Conservation (phyloP, 2,113 vertebrate genomes). For the Charina bottae region DNA sequence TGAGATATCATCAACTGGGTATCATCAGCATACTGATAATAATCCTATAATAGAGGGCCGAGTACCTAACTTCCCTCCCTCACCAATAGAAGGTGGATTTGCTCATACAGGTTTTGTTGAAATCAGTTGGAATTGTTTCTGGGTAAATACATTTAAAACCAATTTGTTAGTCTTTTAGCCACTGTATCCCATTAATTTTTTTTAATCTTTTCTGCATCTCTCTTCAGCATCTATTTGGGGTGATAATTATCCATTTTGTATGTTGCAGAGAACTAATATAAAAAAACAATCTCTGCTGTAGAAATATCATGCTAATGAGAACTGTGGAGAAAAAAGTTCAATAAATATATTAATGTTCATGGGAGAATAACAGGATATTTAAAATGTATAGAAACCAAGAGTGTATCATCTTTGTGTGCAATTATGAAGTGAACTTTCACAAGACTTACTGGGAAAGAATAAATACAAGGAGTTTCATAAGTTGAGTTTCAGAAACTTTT, state of each 20-base stretch:
- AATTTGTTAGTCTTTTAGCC: neutral
- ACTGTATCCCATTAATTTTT: neutral
- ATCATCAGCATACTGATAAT: no score
- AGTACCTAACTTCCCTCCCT: neutral
- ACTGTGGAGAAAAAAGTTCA: constrained; percentile 2
- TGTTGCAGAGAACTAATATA: neutral
- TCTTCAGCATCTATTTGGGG: neutral
- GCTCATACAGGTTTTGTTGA: neutral
- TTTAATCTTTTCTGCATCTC: neutral
- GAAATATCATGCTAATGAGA: neutral
- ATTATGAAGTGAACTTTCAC: constrained; percentile 63
- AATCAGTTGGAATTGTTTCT: neutral
- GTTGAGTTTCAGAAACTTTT: neutral
- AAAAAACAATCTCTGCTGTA: neutral
- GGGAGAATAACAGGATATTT: constrained; percentile 35
- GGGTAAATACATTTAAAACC: neutral
- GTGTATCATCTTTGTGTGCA: constrained; percentile 39
- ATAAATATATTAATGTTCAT: neutral
- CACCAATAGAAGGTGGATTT: neutral
- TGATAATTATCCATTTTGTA: constrained; percentile 8
- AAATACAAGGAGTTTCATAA: neutral
- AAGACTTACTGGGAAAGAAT: constrained; percentile 3
- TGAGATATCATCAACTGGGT: no score
- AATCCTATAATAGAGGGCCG: neutral
- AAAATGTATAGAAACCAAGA: constrained; percentile 37